These are phyloP conservation scores for Pheosia tremula DNA, from an alignment of 2,888 invertebrate genomes.

Conservation along the genomic window DNA sequence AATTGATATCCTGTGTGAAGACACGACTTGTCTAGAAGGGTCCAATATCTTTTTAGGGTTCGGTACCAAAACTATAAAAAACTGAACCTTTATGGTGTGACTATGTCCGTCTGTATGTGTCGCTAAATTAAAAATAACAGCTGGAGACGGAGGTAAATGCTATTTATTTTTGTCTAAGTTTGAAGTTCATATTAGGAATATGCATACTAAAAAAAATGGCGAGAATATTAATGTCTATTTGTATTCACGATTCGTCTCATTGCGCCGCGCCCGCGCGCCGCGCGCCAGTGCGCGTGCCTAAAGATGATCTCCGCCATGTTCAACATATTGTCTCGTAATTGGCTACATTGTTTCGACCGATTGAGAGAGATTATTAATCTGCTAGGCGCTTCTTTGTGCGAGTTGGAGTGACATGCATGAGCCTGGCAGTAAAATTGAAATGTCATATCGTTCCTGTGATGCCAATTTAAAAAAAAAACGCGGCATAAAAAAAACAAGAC, in stretches of 20 bases:
- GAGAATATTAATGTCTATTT: constrained; percentile 11
- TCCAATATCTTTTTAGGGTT: too few species aligned
- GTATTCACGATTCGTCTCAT: constrained; percentile 20
- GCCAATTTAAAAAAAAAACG: too few species aligned
- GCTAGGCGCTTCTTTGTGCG: constrained; percentile 16
- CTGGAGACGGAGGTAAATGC: too few species aligned
- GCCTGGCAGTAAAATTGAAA: constrained; percentile 12
- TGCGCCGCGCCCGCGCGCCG: constrained; percentile 9
- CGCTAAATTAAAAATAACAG: too few species aligned
- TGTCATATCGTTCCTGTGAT: not conserved
- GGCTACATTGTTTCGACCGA: constrained; percentile 40
- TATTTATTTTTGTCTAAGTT: too few species aligned
- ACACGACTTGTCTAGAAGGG: too few species aligned
- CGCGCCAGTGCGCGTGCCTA: constrained; percentile 17
- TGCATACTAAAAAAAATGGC: not conserved
- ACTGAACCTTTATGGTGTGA: too few species aligned
- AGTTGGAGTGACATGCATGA: constrained; percentile 17
- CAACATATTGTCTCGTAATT: constrained; percentile 40
- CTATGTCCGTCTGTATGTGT: too few species aligned
- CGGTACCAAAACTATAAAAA: too few species aligned
- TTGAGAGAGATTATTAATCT: constrained; percentile 44
- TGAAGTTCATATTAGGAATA: not conserved
- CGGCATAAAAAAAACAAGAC: too few species aligned
- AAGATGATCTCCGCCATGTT: constrained; percentile 27
- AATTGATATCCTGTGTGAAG: too few species aligned